These are phyloP conservation scores for Tridacna gigas DNA, from an alignment of 2,888 invertebrate genomes.

Conservation along the genomic window DNA sequence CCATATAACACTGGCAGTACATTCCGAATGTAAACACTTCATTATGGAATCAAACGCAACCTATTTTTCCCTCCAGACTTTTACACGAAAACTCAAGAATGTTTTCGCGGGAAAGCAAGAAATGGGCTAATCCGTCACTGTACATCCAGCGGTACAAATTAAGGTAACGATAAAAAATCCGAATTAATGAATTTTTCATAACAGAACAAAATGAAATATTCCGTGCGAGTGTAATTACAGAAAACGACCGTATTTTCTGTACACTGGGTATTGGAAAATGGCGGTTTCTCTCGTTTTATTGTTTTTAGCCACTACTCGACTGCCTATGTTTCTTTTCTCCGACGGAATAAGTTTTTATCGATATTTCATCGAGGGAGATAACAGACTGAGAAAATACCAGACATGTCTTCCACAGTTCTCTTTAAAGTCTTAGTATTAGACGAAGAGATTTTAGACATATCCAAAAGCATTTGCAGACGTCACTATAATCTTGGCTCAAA, in stretches of 20 bases:
- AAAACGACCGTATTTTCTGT: neutral
- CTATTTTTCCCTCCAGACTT: conserved; percentile 3
- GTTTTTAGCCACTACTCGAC: conserved; percentile 17
- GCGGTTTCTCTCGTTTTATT: conserved; percentile 20
- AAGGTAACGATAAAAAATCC: conserved; percentile 5
- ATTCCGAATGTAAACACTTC: conserved; percentile 28
- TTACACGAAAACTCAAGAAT: neutral
- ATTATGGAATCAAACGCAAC: conserved; percentile 20
- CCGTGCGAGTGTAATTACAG: neutral
- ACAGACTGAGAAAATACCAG: conserved; percentile 12
- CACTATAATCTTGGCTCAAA: too few relatives aligned
- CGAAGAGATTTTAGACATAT: too few relatives aligned
- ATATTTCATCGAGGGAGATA: conserved; percentile 26
- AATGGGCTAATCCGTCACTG: conserved; percentile 14
- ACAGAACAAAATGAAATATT: conserved; percentile 21
- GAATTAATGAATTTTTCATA: conserved; percentile 24
- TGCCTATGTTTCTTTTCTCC: conserved; percentile 14
- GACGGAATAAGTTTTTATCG: conserved; percentile 9
- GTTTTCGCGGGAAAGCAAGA: neutral
- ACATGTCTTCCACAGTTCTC: conserved; percentile 9
- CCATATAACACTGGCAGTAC: neutral
- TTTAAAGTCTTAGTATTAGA: neutral
- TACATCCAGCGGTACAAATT: conserved; percentile 7
- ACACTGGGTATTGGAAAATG: conserved; percentile 21
- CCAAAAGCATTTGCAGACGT: too few relatives aligned